Conservation (phyloP, 2,797 vertebrate species). For the Oryzias sinensis region DNA sequence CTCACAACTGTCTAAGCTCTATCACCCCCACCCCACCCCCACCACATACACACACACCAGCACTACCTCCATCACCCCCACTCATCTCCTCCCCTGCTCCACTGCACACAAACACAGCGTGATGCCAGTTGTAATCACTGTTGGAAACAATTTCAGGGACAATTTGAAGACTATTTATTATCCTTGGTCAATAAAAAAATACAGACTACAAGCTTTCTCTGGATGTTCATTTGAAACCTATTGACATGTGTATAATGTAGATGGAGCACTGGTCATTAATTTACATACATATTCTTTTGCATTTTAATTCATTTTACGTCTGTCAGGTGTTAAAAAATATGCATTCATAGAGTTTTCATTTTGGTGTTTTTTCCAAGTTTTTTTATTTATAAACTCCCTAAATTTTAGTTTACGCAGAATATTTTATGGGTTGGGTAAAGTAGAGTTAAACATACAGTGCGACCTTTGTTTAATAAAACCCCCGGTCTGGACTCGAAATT, state of each 20-base stretch:
- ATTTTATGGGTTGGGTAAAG: slow-evolving; percentile 25
- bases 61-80: slow-evolving; percentile 38
- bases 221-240: slow-evolving; percentile 76
- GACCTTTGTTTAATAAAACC: slow-evolving; percentile 41
- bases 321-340: slow-evolving; percentile 10
- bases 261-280: slow-evolving; percentile 40
- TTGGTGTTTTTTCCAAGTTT: neutral
- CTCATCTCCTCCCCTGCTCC: slow-evolving; percentile 58
- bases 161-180: slow-evolving; percentile 99
- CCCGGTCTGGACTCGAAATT: slow-evolving; percentile 53
- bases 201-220: slow-evolving; percentile 61
- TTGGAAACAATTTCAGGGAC: slow-evolving; percentile 99
- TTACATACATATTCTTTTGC: neutral
- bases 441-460: slow-evolving; percentile 14
- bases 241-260: slow-evolving; percentile 64
- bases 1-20: slow-evolving; percentile 49
- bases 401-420: slow-evolving; percentile 11
- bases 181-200: slow-evolving; percentile 91
- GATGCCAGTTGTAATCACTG: slow-evolving; percentile 96
- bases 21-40: slow-evolving; percentile 20
- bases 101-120: slow-evolving; percentile 90
- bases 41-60: slow-evolving; percentile 49
- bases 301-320: slow-evolving; percentile 11
- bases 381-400: slow-evolving; percentile 1
- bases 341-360: neutral